phyloP scores from a whole-genome alignment of 2,113 vertebrate species.

The Microtus oregoni region DNA sequence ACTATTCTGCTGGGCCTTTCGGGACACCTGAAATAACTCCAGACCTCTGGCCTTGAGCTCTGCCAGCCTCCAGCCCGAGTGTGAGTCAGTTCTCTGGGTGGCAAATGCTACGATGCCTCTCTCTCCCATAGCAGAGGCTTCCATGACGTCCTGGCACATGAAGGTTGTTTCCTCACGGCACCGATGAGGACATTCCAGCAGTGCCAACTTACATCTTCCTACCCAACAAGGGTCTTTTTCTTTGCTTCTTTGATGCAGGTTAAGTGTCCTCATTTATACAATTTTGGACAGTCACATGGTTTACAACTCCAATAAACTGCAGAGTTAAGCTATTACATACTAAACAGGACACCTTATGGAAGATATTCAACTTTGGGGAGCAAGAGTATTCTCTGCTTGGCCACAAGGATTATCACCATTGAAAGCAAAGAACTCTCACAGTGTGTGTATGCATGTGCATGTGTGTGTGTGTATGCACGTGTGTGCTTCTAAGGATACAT shows the following conservation, averaged over 20 bases:
- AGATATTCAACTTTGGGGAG: neutral
- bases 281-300: conserved; percentile 39
- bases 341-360: neutral
- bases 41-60: neutral
- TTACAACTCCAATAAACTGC: conserved; percentile 13
- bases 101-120: neutral
- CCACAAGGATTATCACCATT: neutral
- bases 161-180: neutral
- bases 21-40: neutral
- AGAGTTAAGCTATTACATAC: neutral
- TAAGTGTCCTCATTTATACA: neutral
- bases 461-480: rapidly evolving
- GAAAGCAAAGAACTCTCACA: neutral
- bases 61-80: neutral
- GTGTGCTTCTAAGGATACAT: neutral
- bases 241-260: conserved; percentile 19
- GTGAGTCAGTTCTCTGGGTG: neutral
- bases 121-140: neutral
- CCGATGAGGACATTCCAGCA: neutral
- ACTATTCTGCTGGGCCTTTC: neutral
- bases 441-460: neutral
- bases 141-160: neutral
- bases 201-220: conserved; percentile 16
- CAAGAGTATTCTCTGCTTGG: neutral
- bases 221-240: neutral